Conservation (phyloP, 2,888 invertebrate genomes). For the Baronia brevicornis region DNA sequence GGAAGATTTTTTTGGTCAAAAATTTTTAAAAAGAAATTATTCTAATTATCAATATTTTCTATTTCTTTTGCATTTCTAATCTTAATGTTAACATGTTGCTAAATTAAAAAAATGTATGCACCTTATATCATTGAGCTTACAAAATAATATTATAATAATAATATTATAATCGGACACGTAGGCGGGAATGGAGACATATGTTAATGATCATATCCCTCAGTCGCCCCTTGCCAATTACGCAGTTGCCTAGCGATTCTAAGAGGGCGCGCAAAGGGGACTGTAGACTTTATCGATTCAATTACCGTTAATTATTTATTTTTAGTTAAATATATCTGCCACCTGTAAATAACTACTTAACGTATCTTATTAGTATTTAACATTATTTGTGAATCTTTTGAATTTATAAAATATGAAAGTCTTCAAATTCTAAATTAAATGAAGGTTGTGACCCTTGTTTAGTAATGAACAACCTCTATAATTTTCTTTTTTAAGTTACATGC, state of each 20-base stretch:
- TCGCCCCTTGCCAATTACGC: conserved; percentile 42
- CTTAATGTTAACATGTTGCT: no score
- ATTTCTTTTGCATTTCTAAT: no score
- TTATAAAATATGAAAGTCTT: no score
- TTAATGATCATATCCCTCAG: conserved; percentile 34
- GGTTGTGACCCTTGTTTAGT: no score
- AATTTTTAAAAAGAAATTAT: no score
- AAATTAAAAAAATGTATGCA: conserved; percentile 1
- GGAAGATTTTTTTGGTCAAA: no score
- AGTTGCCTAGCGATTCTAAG: conserved; percentile 14
- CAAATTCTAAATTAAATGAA: no score
- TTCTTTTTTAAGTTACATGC: no score
- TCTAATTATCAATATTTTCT: no score
- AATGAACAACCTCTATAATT: no score
- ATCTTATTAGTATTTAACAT: no score
- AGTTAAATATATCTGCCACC: conserved; percentile 11
- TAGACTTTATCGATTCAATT: conserved; percentile 22
- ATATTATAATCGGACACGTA: conserved; percentile 17
- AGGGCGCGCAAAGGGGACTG: conserved; percentile 11
- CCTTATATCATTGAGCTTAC: not conserved
- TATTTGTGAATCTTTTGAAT: no score
- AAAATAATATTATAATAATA: conserved; percentile 2
- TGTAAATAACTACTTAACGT: not conserved
- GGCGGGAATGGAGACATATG: conserved; percentile 46
- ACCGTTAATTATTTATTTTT: conserved; percentile 24